Percentiles rank a stretch among this genome's conserved stretches.
These are phyloP conservation scores for Caenorhabditis panamensis DNA, from an alignment of 2,888 invertebrate genomes.

Conservation along the genomic window DNA sequence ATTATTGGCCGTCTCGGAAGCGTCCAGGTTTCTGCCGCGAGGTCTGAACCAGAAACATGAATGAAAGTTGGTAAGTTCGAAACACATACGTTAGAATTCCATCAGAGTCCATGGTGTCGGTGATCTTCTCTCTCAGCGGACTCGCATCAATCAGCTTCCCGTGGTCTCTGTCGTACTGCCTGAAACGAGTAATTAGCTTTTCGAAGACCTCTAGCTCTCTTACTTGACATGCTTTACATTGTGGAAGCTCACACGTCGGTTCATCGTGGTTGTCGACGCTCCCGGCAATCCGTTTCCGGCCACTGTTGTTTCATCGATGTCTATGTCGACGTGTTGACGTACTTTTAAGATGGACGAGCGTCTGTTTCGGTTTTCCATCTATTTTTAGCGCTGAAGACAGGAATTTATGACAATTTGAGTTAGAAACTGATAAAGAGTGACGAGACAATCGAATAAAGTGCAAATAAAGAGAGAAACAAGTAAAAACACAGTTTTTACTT, in stretches of 20 bases:
- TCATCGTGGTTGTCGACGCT: not conserved
- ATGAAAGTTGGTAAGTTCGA: not conserved
- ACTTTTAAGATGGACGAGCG: slow-evolving; percentile 51
- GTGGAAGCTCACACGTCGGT: slow-evolving; percentile 57
- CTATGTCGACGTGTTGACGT: slow-evolving; percentile 16
- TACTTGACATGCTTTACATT: slow-evolving; percentile 56
- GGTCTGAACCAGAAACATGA: slow-evolving; percentile 9
- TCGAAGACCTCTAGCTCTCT: no score
- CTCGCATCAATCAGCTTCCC: slow-evolving; percentile 44
- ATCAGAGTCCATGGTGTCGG: slow-evolving; percentile 52
- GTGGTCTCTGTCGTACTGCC: slow-evolving; percentile 45
- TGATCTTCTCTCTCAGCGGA: slow-evolving; percentile 47
- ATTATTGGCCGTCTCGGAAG: not conserved
- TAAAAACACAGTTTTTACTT: no score
- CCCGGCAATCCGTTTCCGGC: not conserved
- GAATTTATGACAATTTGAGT: no score
- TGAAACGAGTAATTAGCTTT: not conserved
- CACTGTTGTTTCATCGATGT: slow-evolving; percentile 27
- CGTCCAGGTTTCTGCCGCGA: slow-evolving; percentile 27
- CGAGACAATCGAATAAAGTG: not conserved
- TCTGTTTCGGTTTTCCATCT: slow-evolving; percentile 12
- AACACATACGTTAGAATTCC: slow-evolving; percentile 43
- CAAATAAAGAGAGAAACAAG: not conserved
- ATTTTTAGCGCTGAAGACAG: not conserved
- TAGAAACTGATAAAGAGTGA: no score